phyloP scores from a whole-genome alignment of 2,888 invertebrate species.

The Pseudeuparius sepicola region DNA sequence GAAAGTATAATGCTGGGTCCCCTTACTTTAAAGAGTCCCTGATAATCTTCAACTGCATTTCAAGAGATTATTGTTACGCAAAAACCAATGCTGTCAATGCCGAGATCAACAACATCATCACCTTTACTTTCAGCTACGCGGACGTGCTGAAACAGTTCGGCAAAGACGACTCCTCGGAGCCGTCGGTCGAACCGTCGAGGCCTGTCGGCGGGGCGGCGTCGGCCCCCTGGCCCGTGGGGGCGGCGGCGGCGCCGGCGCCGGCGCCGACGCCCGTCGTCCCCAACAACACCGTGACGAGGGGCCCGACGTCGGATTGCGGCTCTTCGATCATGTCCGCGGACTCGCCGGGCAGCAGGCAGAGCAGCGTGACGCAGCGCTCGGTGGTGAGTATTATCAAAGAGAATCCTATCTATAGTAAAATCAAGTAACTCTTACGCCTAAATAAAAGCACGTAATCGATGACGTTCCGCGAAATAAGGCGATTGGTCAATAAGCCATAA shows the following conservation, averaged over 20 bases:
- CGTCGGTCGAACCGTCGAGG: conserved; percentile 13
- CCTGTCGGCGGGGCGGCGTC: conserved; percentile 18
- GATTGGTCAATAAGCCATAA: too few relatives aligned
- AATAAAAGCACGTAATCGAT: too few relatives aligned
- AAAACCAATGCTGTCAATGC: too few relatives aligned
- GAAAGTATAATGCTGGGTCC: too few relatives aligned
- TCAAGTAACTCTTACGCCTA: too few relatives aligned
- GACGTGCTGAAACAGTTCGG: conserved; percentile 56
- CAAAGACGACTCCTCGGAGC: conserved; percentile 34
- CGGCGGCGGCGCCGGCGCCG: conserved; percentile 10
- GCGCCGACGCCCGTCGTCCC: neutral
- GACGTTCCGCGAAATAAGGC: too few relatives aligned
- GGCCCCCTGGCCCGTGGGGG: conserved; percentile 30
- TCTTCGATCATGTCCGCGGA: conserved; percentile 55
- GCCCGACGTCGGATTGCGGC: conserved; percentile 49
- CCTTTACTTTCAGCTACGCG: too few relatives aligned
- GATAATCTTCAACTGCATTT: too few relatives aligned
- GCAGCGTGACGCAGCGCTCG: conserved; percentile 35
- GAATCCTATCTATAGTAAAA: too few relatives aligned
- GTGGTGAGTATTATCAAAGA: conserved; percentile 15
- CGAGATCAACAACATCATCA: too few relatives aligned
- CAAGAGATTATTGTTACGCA: too few relatives aligned
- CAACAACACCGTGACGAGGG: conserved; percentile 20
- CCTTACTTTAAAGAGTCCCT: too few relatives aligned
- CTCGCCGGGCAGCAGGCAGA: conserved; percentile 52